Percentiles rank a stretch among this genome's conserved stretches.
phyloP scores from a whole-genome alignment of 2,113 vertebrate genomes.

The Ammodytes dubius region DNA sequence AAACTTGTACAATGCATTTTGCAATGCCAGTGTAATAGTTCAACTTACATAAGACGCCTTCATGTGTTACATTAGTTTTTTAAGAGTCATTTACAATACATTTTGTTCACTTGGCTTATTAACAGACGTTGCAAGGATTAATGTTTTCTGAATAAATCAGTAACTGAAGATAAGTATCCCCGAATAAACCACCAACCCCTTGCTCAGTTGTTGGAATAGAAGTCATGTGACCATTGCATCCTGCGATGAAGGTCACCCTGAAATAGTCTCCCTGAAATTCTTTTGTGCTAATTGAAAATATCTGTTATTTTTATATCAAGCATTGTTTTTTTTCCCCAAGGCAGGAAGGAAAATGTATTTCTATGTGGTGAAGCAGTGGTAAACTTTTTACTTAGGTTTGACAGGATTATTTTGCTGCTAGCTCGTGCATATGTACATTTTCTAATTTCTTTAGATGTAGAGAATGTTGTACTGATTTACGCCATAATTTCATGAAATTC shows the following conservation, averaged over 20 bases:
- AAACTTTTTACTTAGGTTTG: background rate
- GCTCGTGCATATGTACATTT: background rate
- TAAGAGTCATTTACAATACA: constrained; percentile 3
- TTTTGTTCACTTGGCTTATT: background rate
- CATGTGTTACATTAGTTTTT: background rate
- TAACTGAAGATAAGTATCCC: constrained; percentile 26
- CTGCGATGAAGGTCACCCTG: constrained; percentile 45
- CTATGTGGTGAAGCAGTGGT: background rate
- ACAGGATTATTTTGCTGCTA: background rate
- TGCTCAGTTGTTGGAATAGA: constrained; percentile 41
- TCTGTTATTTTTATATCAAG: constrained; percentile 10
- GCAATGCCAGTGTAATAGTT: constrained; percentile 1
- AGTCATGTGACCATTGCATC: constrained; percentile 37
- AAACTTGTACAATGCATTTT: background rate
- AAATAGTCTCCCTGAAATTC: constrained; percentile 20
- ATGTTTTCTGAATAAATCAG: constrained; percentile 18
- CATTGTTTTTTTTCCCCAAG: constrained; percentile 23
- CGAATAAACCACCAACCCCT: constrained; percentile 31
- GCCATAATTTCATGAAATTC: constrained; percentile 5
- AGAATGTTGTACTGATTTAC: background rate
- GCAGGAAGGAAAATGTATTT: constrained; percentile 16
- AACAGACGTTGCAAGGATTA: background rate
- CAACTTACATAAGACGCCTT: background rate
- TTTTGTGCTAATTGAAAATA: constrained; percentile 23
- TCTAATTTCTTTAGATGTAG: background rate